Percentiles rank a stretch among this genome's conserved stretches.
Evolutionary conservation across 2,113 vertebrate species (phyloP).

Genomic region (Gymnobelideus leadbeateri): DNA sequence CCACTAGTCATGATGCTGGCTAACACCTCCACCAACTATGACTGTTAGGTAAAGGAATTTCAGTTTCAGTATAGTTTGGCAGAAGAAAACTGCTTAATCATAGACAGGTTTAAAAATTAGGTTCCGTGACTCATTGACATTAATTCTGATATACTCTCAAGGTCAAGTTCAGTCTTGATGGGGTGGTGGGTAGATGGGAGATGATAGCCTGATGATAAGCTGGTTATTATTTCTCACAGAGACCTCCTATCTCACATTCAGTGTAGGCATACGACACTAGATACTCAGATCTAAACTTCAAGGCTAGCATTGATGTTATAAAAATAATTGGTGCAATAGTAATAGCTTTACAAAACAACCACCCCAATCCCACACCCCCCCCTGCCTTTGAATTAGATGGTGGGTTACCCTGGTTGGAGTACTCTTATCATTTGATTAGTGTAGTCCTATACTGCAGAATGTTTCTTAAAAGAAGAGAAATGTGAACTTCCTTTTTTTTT

Average conservation of each 20-base stretch:
- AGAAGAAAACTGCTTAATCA: not conserved
- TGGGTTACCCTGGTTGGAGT: not conserved
- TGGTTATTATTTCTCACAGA: not conserved
- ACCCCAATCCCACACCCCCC: no score
- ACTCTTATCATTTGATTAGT: not conserved
- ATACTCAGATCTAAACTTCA: not conserved
- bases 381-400: not conserved
- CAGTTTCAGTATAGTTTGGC: not conserved
- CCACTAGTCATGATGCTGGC: not conserved
- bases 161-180: not conserved
- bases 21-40: not conserved
- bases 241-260: not conserved
- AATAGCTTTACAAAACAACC: not conserved
- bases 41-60: not conserved
- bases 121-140: not conserved
- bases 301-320: not conserved
- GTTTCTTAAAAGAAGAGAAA: not conserved
- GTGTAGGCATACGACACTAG: not conserved
- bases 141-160: not conserved
- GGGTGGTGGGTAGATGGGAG: not conserved
- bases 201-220: not conserved
- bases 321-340: not conserved
- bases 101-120: not conserved
- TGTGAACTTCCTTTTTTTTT: not conserved
- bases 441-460: not conserved